Percentiles rank a stretch among this genome's conserved stretches.
Conservation (phyloP, 2,113 vertebrate species). For the Stegastes partitus region DNA sequence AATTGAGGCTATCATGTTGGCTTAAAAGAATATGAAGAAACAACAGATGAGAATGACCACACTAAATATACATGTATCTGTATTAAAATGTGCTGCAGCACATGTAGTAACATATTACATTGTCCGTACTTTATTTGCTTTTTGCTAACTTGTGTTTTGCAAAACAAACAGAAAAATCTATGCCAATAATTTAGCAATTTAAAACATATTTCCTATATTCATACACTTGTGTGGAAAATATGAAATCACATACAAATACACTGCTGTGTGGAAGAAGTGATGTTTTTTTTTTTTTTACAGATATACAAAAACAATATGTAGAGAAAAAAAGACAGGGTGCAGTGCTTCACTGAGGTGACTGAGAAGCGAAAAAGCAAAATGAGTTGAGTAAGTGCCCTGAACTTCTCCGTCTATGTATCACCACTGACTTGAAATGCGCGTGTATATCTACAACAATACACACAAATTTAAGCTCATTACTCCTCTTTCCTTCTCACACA, state of each 20-base stretch:
- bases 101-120: too few relatives aligned
- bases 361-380: slow-evolving; percentile 11
- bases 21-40: too few relatives aligned
- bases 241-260: slow-evolving; percentile 14
- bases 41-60: too few relatives aligned
- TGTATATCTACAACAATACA: neutral
- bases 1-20: too few relatives aligned
- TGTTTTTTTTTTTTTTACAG: slow-evolving; percentile 12
- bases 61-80: too few relatives aligned
- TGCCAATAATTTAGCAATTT: neutral
- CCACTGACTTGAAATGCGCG: slow-evolving; percentile 20
- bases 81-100: too few relatives aligned
- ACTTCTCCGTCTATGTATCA: neutral
- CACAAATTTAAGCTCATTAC: slow-evolving; percentile 1
- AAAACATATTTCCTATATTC: neutral
- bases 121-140: neutral
- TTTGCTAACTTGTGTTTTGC: neutral
- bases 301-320: neutral
- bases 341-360: slow-evolving; percentile 27
- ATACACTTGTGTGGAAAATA: too few relatives aligned
- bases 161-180: neutral
- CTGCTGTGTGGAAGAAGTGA: slow-evolving; percentile 31
- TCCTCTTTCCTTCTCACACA: slow-evolving; percentile 15
- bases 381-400: slow-evolving; percentile 4
- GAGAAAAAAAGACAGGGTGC: slow-evolving; percentile 18